Conservation (phyloP, 2,888 invertebrate genomes). For the Ophion ellenae region DNA sequence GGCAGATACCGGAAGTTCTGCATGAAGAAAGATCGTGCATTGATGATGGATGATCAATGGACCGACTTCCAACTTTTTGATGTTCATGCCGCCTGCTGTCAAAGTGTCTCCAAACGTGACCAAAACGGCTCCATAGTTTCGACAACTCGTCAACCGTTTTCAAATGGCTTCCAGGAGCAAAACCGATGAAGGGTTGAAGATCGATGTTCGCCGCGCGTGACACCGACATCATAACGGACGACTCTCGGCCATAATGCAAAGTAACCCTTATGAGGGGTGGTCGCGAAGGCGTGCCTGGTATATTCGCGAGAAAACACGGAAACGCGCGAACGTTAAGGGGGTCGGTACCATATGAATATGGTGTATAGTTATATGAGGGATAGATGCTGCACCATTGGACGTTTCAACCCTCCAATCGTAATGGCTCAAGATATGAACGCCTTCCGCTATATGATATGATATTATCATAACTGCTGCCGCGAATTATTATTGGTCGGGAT, state of each 20-base stretch:
- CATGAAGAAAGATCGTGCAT: too few relatives aligned
- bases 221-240: slow-evolving; percentile 48
- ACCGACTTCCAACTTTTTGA: too few relatives aligned
- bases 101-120: too few relatives aligned
- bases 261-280: slow-evolving; percentile 11
- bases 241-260: slow-evolving; percentile 10
- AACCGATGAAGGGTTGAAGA: too few relatives aligned
- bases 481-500: slow-evolving; percentile 82
- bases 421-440: slow-evolving; percentile 77
- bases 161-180: too few relatives aligned
- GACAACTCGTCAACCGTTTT: too few relatives aligned
- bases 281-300: slow-evolving; percentile 62
- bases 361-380: slow-evolving; percentile 48
- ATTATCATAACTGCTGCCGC: slow-evolving; percentile 82
- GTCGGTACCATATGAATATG: slow-evolving; percentile 64
- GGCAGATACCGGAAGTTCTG: too few relatives aligned
- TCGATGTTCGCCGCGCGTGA: background rate
- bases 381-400: slow-evolving; percentile 74
- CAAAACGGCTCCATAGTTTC: too few relatives aligned
- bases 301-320: slow-evolving; percentile 46
- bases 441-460: slow-evolving; percentile 81
- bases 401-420: slow-evolving; percentile 79
- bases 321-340: slow-evolving; percentile 65
- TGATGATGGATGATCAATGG: too few relatives aligned
- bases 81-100: too few relatives aligned